Base-by-base conservation (phyloP, 1,140 invertebrate species). In the Samia ricini region DNA sequence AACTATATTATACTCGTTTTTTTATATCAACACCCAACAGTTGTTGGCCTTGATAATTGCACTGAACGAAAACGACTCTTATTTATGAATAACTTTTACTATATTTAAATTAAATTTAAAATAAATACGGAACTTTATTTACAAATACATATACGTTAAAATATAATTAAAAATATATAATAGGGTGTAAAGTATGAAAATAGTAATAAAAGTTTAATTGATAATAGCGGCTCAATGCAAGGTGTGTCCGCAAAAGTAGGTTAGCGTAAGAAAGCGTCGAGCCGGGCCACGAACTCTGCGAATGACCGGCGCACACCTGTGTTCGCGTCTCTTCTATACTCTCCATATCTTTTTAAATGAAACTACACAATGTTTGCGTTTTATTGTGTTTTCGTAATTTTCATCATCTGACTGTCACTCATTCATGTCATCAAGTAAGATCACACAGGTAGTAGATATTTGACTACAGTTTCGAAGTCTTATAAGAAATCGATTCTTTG, bases 221-320 rank as follows among this genome's bases (percentile, higher is more conserved):
- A 54, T 24, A 23, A 61, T 63, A 52, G 21, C 63, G 52, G 66
- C 71, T 77, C 74, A 19, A 71, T 22, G 21, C 7, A 7, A 49
- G n/a, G 67, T 58, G 36, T 73, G 69, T 76, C 58, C 73, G 60
- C 58, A 69, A 79, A 73, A 77, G 76, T 84, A 69, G 81, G 81
- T 82, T 84, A 82, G 67, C 72, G 58, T 70, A 82, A 84, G 81
- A 84, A 84, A 84, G 81, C 76, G 71, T 64, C 67, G 65, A 42
- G 61, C 15, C 19, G 48, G 57, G 36, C 29, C 3, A 24, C 58
- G 59, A 48, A 57, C 49, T 55, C 55, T 42, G 55, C 64, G 59
- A 50, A 10, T 18, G 55, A 59, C 56, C 22, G 55, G 4, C 49
- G 20, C 57, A 22, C 67, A 69, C 63, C 60, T 69, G 67, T 50